Base-by-base conservation (phyloP, 2,888 invertebrate genomes). In the Panzeria rudis region DNA sequence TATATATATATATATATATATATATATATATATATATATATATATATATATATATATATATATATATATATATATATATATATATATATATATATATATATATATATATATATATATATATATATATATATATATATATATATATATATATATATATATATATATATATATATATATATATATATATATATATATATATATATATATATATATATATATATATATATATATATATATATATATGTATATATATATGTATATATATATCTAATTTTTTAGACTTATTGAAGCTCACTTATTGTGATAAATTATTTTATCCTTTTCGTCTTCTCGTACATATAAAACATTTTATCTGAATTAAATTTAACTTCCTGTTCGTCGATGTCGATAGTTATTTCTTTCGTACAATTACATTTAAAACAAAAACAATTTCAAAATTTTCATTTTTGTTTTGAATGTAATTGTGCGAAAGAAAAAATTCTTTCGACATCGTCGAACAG, bases 161-260 rank as follows among this genome's bases (percentile, higher is more conserved):
- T 50, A 50, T 50, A 20, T 50, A 50, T 50, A 7, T 50, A 50
- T 50, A 7, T 50, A 20, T 50, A 20, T 50, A 50, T 50, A 20
- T 50, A 50, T 50, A 6, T 50, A 50, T 50, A 20, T 50, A 50
- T 50, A 20, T 50, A 50, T 50, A 20, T 50, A 50, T 50, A 7
- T 50, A 50, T 50, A 20, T 50, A 50, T 50, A 3, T 50, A 50
- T 50, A 20, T 50, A 20, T 50, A 20, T 50, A 50, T 50, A 20
- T 50, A 50, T 50, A 20, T 50, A 50, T 50, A 20, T 50, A 50
- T 50, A 20, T 50, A 50, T 50, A 20, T 50, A 50, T 50, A 20
- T 50, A 20, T 56, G 13, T 32, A 56, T 62, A 11, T 20, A 35
- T 35, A n/a, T 61, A 61, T 35, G 3, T 50, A 20, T 50, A 8